These are phyloP conservation scores for Chaetodon auriga DNA, from an alignment of 2,113 vertebrate species.

Conservation along the genomic window DNA sequence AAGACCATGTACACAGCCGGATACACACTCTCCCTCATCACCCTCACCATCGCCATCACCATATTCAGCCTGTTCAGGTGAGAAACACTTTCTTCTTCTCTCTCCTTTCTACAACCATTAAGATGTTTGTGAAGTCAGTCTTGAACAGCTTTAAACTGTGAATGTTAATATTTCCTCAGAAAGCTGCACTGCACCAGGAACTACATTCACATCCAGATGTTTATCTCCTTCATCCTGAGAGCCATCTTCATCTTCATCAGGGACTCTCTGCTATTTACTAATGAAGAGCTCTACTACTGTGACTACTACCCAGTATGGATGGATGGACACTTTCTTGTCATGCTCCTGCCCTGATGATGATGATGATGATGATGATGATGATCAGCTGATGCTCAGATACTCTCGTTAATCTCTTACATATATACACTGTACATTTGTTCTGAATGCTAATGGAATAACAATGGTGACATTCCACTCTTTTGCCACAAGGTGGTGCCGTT, in stretches of 20 bases:
- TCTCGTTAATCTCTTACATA: neutral
- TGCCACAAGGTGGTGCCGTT: neutral
- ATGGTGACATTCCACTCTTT: no score
- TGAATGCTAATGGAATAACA: no score
- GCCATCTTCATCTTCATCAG: slow-evolving; percentile 93
- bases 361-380: neutral
- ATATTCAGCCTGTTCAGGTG: slow-evolving; percentile 91
- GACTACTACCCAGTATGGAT: slow-evolving; percentile 67
- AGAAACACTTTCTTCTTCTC: slow-evolving; percentile 46
- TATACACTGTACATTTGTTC: neutral
- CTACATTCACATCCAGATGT: slow-evolving; percentile 97
- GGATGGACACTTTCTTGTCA: neutral
- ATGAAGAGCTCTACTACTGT: slow-evolving; percentile 69
- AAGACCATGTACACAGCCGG: slow-evolving; percentile 93
- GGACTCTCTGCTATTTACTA: slow-evolving; percentile 88
- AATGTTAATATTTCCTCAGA: slow-evolving; percentile 72
- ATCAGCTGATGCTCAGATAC: neutral
- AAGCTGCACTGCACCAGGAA: slow-evolving; percentile 95
- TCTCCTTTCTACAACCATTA: no score
- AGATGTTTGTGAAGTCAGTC: neutral
- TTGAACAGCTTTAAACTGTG: neutral
- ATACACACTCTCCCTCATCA: slow-evolving; percentile 90
- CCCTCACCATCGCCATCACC: slow-evolving; percentile 85
- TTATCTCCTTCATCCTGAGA: slow-evolving; percentile 93
- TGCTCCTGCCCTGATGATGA: neutral